phyloP scores from a whole-genome alignment of 2,113 vertebrate species.

The Arenaria interpres region DNA sequence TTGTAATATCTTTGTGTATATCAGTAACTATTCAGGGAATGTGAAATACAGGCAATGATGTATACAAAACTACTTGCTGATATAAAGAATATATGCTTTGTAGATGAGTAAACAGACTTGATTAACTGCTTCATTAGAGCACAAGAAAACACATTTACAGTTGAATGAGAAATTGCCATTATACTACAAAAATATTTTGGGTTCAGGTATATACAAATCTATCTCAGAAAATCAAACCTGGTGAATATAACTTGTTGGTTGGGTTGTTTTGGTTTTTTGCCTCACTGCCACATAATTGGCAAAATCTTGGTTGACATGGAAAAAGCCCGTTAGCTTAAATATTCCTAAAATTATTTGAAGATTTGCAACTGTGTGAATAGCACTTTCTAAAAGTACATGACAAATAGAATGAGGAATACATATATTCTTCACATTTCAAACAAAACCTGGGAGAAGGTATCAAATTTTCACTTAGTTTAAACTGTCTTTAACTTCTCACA shows the following conservation, averaged over 20 bases:
- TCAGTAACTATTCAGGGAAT: not conserved
- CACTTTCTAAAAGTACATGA: not conserved
- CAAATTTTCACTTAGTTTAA: not conserved
- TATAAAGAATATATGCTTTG: not conserved
- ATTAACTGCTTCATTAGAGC: slow-evolving; percentile 48
- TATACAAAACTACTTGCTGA: not conserved
- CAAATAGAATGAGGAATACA: not conserved
- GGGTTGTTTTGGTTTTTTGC: not conserved
- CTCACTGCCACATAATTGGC: not conserved
- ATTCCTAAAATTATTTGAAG: not conserved
- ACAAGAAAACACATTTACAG: slow-evolving; percentile 5
- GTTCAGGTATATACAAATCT: not conserved
- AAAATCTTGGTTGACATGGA: not conserved
- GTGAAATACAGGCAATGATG: not conserved
- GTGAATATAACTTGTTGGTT: not conserved
- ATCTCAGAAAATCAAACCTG: not conserved
- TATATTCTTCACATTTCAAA: not conserved
- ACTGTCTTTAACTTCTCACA: not conserved
- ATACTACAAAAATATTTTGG: slow-evolving; percentile 11
- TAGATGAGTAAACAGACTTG: slow-evolving; percentile 2
- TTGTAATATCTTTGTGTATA: not conserved
- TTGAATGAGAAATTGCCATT: not conserved
- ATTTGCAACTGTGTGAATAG: not conserved
- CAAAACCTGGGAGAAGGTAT: not conserved
- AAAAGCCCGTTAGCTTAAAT: not conserved